Evolutionary conservation across 2,888 invertebrate genomes (phyloP).

Genomic region (Hydropsyche betteni): DNA sequence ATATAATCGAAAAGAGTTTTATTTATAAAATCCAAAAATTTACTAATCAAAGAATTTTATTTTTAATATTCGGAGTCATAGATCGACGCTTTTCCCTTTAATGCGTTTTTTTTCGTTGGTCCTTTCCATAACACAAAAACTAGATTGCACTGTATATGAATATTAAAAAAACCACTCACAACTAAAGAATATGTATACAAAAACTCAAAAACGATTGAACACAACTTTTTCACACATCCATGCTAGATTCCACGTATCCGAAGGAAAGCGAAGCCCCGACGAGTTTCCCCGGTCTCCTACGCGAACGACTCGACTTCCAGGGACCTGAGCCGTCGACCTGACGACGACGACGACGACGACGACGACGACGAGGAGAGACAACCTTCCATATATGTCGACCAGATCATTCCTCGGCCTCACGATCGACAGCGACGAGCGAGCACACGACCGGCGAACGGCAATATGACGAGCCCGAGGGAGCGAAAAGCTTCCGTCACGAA

Average conservation of each 20-base stretch:
- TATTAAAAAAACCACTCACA: too few species aligned
- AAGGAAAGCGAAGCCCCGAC: conserved; percentile 1
- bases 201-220: neutral
- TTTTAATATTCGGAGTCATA: too few species aligned
- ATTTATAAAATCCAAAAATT: too few species aligned
- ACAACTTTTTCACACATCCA: too few species aligned
- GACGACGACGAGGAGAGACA: conserved; percentile 4
- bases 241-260: neutral
- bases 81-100: too few species aligned
- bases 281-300: conserved; percentile 36
- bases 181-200: neutral
- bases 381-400: conserved; percentile 40
- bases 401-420: conserved; percentile 31
- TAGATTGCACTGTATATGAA: too few species aligned
- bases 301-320: neutral
- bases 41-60: too few species aligned
- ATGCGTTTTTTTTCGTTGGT: too few species aligned
- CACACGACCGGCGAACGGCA: neutral
- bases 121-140: too few species aligned
- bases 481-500: conserved; percentile 26
- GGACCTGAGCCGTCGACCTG: neutral
- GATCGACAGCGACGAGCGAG: conserved; percentile 31
- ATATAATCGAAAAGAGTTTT: too few species aligned
- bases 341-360: neutral
- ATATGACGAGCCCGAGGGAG: conserved; percentile 3